A percentile compares a stretch with the other conserved stretches of the same genome.
phyloP scores from a whole-genome alignment of 2,113 vertebrate genomes.

The Tenebrosternarchus preto region DNA sequence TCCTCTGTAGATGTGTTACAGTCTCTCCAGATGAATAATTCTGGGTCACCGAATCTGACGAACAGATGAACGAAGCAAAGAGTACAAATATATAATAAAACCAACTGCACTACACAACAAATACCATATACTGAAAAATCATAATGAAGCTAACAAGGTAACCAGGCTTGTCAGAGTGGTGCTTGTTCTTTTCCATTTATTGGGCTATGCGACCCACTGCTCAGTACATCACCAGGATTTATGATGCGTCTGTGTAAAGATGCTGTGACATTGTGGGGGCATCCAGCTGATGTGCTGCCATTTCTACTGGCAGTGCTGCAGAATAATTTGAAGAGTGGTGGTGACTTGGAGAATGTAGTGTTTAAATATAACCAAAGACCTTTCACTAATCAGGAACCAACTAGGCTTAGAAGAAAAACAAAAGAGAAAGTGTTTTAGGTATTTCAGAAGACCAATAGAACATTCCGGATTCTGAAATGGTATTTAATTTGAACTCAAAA shows the following conservation, averaged over 20 bases:
- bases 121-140: too few relatives aligned
- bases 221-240: conserved; percentile 25
- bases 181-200: too few relatives aligned
- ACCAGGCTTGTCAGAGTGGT: background rate
- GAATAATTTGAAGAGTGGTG: background rate
- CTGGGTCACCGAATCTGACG: too few relatives aligned
- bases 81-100: too few relatives aligned
- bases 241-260: conserved; percentile 9
- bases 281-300: background rate
- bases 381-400: background rate
- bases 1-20: too few relatives aligned
- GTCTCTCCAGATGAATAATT: too few relatives aligned
- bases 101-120: too few relatives aligned
- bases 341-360: background rate
- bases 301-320: background rate
- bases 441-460: background rate
- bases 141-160: background rate
- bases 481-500: background rate
- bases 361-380: conserved; percentile 7
- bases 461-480: background rate
- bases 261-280: background rate
- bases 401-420: background rate
- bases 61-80: too few relatives aligned
- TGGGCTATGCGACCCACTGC: background rate
- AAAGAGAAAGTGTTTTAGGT: background rate